These are phyloP conservation scores for Cataglyphis altisquamis DNA, from an alignment of 2,888 invertebrate species.

Conservation along the genomic window DNA sequence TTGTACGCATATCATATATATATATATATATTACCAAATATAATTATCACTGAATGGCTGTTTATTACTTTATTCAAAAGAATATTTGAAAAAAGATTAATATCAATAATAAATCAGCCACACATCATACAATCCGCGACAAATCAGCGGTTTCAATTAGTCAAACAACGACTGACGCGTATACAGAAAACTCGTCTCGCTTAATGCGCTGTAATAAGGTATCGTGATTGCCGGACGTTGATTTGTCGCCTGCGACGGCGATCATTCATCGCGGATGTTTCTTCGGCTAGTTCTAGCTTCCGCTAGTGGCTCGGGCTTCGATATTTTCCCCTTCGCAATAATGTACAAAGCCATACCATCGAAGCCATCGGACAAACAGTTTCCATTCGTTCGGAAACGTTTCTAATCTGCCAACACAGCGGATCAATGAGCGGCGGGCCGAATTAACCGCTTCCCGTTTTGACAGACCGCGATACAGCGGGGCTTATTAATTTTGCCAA, in stretches of 20 bases:
- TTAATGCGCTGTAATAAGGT: constrained; percentile 69
- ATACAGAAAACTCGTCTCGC: constrained; percentile 69
- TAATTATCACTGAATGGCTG: not conserved
- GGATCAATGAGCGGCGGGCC: constrained; percentile 67
- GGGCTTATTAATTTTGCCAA: constrained; percentile 85
- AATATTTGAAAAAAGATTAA: not conserved
- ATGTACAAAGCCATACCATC: constrained; percentile 34
- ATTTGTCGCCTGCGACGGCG: constrained; percentile 56
- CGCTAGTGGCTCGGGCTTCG: constrained; percentile 2
- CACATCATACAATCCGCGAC: constrained; percentile 56
- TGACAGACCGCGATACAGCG: constrained; percentile 76
- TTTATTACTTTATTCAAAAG: not conserved
- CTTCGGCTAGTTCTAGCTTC: constrained; percentile 20
- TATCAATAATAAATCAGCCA: constrained; percentile 24
- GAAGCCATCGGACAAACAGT: constrained; percentile 70
- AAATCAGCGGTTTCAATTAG: constrained; percentile 69
- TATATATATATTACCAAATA: not conserved
- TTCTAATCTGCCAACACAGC: constrained; percentile 73
- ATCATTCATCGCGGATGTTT: constrained; percentile 68
- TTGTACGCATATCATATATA: not conserved
- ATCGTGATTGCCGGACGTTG: constrained; percentile 66
- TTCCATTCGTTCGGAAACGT: constrained; percentile 76
- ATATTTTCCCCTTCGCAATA: constrained; percentile 16
- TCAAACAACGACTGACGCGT: constrained; percentile 58
- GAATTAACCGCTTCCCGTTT: constrained; percentile 82